phyloP scores from a whole-genome alignment of 2,797 vertebrate genomes.

The Scarus forsteni region DNA sequence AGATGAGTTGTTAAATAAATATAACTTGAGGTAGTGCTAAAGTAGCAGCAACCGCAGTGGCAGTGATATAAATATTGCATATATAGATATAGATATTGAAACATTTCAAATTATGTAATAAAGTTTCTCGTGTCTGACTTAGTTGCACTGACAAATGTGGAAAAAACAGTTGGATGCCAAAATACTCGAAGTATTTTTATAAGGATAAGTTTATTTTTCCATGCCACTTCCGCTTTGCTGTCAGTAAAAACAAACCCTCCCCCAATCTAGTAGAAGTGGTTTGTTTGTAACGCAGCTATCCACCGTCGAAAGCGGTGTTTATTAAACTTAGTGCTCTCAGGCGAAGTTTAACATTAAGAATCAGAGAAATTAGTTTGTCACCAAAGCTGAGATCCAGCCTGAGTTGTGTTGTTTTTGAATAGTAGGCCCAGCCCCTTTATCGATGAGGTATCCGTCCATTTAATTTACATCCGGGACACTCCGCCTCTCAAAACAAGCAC shows the following conservation, averaged over 20 bases:
- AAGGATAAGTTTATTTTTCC: background rate
- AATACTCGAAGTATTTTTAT: no score
- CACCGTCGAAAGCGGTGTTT: background rate
- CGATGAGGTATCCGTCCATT: background rate
- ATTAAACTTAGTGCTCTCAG: accelerated
- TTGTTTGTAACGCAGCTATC: accelerated
- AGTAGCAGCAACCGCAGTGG: no score
- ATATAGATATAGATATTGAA: no score
- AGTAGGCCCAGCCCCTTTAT: background rate
- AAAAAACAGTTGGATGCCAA: no score
- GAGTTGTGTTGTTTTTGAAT: background rate
- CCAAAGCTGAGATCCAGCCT: accelerated
- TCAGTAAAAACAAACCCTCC: conserved; percentile 56
- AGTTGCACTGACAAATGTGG: no score
- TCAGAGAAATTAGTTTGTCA: background rate
- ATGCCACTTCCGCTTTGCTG: conserved; percentile 66
- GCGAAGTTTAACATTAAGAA: accelerated
- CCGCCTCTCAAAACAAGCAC: background rate
- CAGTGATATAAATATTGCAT: no score
- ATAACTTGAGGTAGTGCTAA: no score
- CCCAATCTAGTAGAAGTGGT: conserved; percentile 6
- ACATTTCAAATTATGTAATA: no score
- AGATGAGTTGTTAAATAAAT: no score
- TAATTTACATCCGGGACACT: conserved; percentile 1
- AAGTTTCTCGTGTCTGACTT: no score